A percentile compares a stretch with the other conserved stretches of the same genome.
Evolutionary conservation across 2,888 invertebrate genomes (phyloP).

Genomic region (Napeogenes sylphis): DNA sequence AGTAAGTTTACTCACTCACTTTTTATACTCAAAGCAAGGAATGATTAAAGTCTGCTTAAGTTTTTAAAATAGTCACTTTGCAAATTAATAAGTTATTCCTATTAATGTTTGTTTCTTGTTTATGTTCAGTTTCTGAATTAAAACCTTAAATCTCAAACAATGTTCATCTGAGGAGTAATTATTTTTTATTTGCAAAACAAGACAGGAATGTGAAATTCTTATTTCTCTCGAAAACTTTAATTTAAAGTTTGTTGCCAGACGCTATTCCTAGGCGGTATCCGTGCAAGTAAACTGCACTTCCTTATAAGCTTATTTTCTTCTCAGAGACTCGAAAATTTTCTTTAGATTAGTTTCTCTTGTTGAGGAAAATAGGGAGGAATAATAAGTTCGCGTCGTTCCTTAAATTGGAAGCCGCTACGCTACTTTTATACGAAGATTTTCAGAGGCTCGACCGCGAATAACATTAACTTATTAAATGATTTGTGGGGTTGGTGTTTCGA

Average conservation of each 20-base stretch:
- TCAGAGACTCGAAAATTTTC: slow-evolving; percentile 73
- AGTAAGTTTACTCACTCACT: no score
- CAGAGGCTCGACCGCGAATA: slow-evolving; percentile 35
- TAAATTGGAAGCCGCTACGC: slow-evolving; percentile 64
- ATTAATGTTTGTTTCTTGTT: no score
- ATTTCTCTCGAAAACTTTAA: slow-evolving; percentile 66
- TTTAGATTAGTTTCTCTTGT: slow-evolving; percentile 78
- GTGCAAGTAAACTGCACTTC: slow-evolving; percentile 71
- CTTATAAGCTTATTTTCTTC: slow-evolving; percentile 75
- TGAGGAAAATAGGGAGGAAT: slow-evolving; percentile 71
- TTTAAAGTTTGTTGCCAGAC: slow-evolving; percentile 68
- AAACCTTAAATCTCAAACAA: not conserved
- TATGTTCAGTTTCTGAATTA: no score
- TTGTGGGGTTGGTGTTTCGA: not conserved
- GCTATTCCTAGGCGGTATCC: slow-evolving; percentile 58
- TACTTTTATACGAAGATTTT: slow-evolving; percentile 52
- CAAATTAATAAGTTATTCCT: no score
- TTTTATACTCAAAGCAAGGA: no score
- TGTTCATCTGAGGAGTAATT: not conserved
- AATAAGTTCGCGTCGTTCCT: slow-evolving; percentile 67
- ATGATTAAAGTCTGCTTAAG: no score
- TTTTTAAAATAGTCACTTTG: no score
- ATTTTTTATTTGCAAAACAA: slow-evolving; percentile 6
- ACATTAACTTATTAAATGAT: slow-evolving; percentile 28
- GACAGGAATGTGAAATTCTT: slow-evolving; percentile 42